These are phyloP conservation scores for Osmerus mordax DNA, from an alignment of 2,113 vertebrate genomes.

Conservation along the genomic window DNA sequence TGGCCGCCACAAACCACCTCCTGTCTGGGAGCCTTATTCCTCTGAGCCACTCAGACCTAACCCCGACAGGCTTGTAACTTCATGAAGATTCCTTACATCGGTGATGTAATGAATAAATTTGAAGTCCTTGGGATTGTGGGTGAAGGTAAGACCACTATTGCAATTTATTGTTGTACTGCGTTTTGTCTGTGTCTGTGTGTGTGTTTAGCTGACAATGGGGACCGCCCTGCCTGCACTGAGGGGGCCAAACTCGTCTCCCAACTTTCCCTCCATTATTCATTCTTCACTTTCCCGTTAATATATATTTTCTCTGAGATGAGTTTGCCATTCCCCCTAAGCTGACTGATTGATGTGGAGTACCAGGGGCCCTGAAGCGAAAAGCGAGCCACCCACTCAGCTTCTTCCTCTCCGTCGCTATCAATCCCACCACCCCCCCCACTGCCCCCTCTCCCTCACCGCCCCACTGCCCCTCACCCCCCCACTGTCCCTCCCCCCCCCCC, in stretches of 20 bases:
- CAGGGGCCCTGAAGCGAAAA: conserved; percentile 39
- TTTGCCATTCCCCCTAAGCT: not conserved
- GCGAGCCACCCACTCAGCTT: not conserved
- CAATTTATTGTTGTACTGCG: not conserved
- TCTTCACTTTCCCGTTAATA: too few relatives aligned
- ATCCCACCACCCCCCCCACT: not conserved
- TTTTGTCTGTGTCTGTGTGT: conserved; percentile 1
- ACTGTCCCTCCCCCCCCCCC: not conserved
- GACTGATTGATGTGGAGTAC: conserved; percentile 39
- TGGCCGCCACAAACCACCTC: conserved; percentile 48
- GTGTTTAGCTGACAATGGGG: not conserved
- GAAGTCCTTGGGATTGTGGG: conserved; percentile 99
- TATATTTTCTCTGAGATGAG: too few relatives aligned
- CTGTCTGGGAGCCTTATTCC: conserved; percentile 6
- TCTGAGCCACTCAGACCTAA: conserved; percentile 72
- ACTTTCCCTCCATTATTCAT: too few relatives aligned
- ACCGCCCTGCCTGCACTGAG: not conserved
- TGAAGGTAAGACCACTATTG: conserved; percentile 85
- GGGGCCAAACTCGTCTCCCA: too few relatives aligned
- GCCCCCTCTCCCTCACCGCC: too few relatives aligned
- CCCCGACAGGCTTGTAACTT: conserved; percentile 83
- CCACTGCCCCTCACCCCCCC: too few relatives aligned
- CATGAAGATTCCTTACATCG: conserved; percentile 96
- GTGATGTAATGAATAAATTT: conserved; percentile 99
- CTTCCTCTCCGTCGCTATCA: conserved; percentile 31